Evolutionary conservation across 2,797 vertebrate species (phyloP).

Genomic region (Pseudopleuronectes americanus): DNA sequence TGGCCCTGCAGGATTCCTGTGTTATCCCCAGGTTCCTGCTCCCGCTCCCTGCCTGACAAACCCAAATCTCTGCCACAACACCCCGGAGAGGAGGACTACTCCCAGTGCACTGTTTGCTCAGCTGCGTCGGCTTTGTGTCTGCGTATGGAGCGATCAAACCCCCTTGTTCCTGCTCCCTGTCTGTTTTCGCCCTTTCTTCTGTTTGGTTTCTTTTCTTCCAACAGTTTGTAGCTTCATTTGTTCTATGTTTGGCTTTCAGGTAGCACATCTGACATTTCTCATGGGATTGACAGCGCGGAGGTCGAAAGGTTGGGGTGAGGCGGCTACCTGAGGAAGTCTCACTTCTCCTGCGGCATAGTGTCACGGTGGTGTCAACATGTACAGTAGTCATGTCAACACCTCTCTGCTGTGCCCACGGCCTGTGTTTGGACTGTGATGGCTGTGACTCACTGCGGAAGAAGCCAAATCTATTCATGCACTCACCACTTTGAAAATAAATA

Average conservation of each 20-base stretch:
- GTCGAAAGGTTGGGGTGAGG: conserved; percentile 60
- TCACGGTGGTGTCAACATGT: conserved; percentile 66
- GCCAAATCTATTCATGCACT: conserved; percentile 24
- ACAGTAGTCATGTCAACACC: conserved; percentile 68
- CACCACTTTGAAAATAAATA: conserved; percentile 28
- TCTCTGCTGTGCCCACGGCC: conserved; percentile 77
- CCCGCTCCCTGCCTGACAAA: conserved; percentile 52
- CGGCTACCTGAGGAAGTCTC: conserved; percentile 74
- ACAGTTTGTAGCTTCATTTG: conserved; percentile 74
- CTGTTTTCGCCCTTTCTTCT: conserved; percentile 75
- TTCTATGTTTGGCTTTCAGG: conserved; percentile 69
- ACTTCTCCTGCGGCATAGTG: conserved; percentile 57
- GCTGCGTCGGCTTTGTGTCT: conserved; percentile 79
- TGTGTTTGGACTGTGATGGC: conserved; percentile 39
- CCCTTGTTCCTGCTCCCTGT: conserved; percentile 63
- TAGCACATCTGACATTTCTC: conserved; percentile 46
- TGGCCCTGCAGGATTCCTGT: conserved; percentile 73
- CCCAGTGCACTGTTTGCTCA: conserved; percentile 82
- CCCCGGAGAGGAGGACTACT: conserved; percentile 72
- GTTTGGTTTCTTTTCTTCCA: conserved; percentile 77
- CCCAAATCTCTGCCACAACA: conserved; percentile 77
- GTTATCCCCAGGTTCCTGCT: conserved; percentile 71
- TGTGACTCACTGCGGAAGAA: conserved; percentile 41
- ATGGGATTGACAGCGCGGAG: conserved; percentile 49
- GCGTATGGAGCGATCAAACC: conserved; percentile 49